Evolutionary conservation across 2,888 invertebrate genomes (phyloP), one percentile per base, ranked within the genome.

Genomic region (Eupithecia subumbrata): DNA sequence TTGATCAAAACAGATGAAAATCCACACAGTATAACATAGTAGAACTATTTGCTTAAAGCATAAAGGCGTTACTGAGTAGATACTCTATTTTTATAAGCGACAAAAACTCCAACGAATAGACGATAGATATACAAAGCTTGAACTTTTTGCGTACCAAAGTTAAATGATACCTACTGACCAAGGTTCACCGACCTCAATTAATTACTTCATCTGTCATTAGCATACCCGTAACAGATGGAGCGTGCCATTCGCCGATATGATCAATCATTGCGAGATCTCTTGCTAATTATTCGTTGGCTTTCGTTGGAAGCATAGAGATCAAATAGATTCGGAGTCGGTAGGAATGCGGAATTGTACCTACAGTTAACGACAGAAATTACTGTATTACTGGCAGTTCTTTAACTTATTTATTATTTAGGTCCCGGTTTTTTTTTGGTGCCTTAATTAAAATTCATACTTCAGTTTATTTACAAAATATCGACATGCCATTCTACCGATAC

Each of bases 161-260:
- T 60, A 25, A 60, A 60, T 60, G 63, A 70, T 73, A 76, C 63
- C 45, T 63, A 63, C 69, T 56, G 22, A 25, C 25, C 14, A 52
- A 30, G 73, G 76, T 74, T 76, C 76, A 69, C 52, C 40, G 74
- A 72, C 76, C 77, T 69, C 70, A 77, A 80, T 81, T 81, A 80
- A 81, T 80, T 75, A 81, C 76, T 75, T 78, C 76, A 77, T 77
- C 52, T 68, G n/a, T 74, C 69, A 81, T 80, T 81, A 81, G 45
- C 73, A 76, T 76, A 71, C 45, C 64, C 68, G 76, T 78, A 81
- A 71, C 64, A 71, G 69, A 70, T 72, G 76, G 63, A 75, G 76
- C 78, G 78, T 78, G 78, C 75, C 75, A 73, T 78, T 79, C 74
- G 68, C 52, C 40, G 67, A 70, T 52, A 66, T 69, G 68, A 75